Base-by-base conservation (phyloP, 1,140 invertebrate genomes). In the Coenobita brevimanus region DNA sequence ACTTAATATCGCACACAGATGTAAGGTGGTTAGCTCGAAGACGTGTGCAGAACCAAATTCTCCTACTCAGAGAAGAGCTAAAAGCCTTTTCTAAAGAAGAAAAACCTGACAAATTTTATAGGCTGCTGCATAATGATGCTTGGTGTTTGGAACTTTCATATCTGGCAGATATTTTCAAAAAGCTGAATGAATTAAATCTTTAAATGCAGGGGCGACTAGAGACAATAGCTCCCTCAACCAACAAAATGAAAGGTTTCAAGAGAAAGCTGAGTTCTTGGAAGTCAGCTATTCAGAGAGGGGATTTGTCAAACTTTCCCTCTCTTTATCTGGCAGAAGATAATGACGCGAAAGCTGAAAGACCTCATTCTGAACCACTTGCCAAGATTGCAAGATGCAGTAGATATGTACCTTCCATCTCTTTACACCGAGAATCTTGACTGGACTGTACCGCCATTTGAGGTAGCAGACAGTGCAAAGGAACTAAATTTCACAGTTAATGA, bases 361-460 rank as follows among this genome's bases (percentile, higher is more conserved):
- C 54, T 57, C 54, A 57, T 57, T 57, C 54, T 15, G 67, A 30
- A 71, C 13, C 67, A 71, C 17, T 30, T 71, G 67, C 17, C 13
- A 71, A 3, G n/a, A 30, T 24, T n/a, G n/a, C 6, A n/a, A 13
- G 71, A 36, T 8, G 71, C 27, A 30, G 27, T n/a, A 13, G 71
- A 36, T 81, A 17, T 41, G 41, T 88, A 62, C 57, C 36, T 90
- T 13, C 36, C 75, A n/a, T 81, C 30, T 60, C 24, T 87, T 41
- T 1, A 36, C 80, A 46, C 69, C 24, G 41, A 81, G 79, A 81
- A 81, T 64, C 79, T 81, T 3, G 79, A 81, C 57, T 79, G 79
- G 67, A 81, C 21, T 81, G 79, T 71, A 81, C n/a, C 79, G n/a
- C 79, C 79, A 33, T 81, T 81, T n/a, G n/a, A 81, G 57, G 27